Base-by-base conservation (phyloP, 2,113 vertebrate genomes). In the Deroptyus accipitrinus region DNA sequence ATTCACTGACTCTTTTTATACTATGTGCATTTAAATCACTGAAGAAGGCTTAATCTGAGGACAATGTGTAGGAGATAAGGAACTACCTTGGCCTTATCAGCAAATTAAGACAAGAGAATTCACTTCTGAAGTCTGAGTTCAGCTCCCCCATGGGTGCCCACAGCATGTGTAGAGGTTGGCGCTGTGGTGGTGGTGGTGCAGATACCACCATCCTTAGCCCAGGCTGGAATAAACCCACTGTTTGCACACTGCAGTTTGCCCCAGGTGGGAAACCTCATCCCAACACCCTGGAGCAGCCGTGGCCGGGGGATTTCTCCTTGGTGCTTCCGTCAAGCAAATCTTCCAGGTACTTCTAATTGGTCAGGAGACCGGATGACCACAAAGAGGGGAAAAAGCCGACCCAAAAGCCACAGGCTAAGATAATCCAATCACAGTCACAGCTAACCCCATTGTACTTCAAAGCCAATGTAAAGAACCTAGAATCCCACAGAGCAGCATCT, bases 151-250 rank as follows among this genome's bases (percentile, higher is more conserved):
- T 0, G 12, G 61, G 30, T 28, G 14, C 11, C 59, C 33, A 7
- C 33, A 8, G 42, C 52, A 55, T 33, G 30, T 33, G 54, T 31
- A 55, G 52, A 55, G 4, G 52, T 33, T 2, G 2, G 51, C 48
- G 30, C 9, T 0, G 0, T 3, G 33, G 13, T 17, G 22, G 3
- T 18, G 66, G 35, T 19, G 51, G 55, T 1, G 0, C 41, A 25
- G 63, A 35, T 6, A 51, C 14, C 1, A 1, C 3, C 25, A 11
- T 9, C 12, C 27, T 83, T 61, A 54, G 31, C 37, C 42, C 54
- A 57, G 33, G 12, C 0, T 30, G 4, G 7, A 25, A 27, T 20
- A 23, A 89, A 9, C 5, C 46, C 44, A 31, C 22, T 61, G 27
- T 2, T 74, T 24, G 5, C 24, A 80, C 8, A 20, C 54, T 55